A percentile compares a stretch with the other conserved stretches of the same genome.
phyloP scores from a whole-genome alignment of 2,113 vertebrate genomes.

The Salvelinus sp. region DNA sequence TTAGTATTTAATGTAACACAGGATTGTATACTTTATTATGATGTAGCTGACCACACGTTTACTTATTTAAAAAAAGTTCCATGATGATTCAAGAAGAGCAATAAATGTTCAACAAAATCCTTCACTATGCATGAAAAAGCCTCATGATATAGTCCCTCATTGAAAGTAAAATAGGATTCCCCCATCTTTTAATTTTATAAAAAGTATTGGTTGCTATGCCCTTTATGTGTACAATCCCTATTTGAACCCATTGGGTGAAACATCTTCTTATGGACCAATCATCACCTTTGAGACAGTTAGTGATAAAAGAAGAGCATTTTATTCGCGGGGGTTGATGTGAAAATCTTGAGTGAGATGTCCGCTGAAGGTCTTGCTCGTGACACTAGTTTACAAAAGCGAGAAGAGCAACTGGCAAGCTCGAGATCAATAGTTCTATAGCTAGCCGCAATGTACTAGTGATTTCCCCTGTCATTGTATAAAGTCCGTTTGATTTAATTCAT shows the following conservation, averaged over 20 bases:
- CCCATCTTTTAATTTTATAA: neutral
- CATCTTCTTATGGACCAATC: neutral
- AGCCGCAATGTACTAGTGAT: neutral
- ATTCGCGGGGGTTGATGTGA: neutral
- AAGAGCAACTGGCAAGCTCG: neutral
- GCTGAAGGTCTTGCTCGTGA: too few species aligned
- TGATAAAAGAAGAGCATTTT: neutral
- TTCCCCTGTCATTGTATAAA: neutral
- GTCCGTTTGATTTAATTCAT: neutral
- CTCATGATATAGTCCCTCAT: too few species aligned
- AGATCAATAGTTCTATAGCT: neutral
- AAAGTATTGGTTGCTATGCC: neutral
- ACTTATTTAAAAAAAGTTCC: too few species aligned
- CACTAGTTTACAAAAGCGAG: too few species aligned
- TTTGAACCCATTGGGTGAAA: conserved; percentile 7
- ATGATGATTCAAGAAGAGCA: too few species aligned
- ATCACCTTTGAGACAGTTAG: neutral
- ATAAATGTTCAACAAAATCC: too few species aligned
- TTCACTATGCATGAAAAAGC: too few species aligned
- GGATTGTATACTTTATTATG: neutral
- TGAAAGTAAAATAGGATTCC: too few species aligned
- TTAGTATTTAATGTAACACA: too few species aligned
- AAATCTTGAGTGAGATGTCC: too few species aligned
- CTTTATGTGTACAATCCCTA: neutral
- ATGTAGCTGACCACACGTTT: too few species aligned